Base-by-base conservation (phyloP, 2,797 vertebrate species). In the Mus caroli region DNA sequence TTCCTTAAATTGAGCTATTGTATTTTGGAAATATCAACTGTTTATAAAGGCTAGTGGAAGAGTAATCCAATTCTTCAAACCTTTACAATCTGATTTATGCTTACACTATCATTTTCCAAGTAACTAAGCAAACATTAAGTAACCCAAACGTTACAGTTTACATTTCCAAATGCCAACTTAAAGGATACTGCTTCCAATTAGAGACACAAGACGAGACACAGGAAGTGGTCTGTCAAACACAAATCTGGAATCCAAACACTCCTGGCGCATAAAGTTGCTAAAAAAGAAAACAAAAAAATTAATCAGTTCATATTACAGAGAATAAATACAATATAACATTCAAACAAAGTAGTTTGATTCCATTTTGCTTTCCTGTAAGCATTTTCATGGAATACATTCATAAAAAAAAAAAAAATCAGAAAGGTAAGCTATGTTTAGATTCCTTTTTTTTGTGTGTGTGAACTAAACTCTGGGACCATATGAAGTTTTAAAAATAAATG, bases 101-200 rank as follows among this genome's bases (percentile, higher is more conserved):
- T 90, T 58, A 13, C 69, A 84, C 71, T 89, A 90, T 26, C 17
- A 88, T 17, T 94, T 88, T 77, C 46, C 79, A 75, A 95, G 64
- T 78, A 96, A 95, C 43, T 85, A 88, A 93, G n/a, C 40, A 46
- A 96, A 60, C 11, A 2, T 58, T 80, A 77, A 94, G 19, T 83
- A 90, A 91, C 90, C 40, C 71, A 97, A 95, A 80, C 24, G 95
- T 94, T 71, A 86, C 19, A 69, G 0, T 58, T 92, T 77, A 93
- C 40, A 77, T n/a, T 71, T 82, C 85, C 67, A 90, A 93, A 90
- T 88, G 77, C 8, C 69, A 92, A 94, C 58, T 92, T 56, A 82
- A 94, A 99, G 99, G 99, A 99, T 99, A 99, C 99, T 99, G 99
- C 99, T 99, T 98, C 99, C 99, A 96, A 99, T 99, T 94, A 99